Percentiles rank a stretch among this genome's conserved stretches.
Evolutionary conservation across 2,113 vertebrate species (phyloP).

Genomic region (Podocnemis expansa): DNA sequence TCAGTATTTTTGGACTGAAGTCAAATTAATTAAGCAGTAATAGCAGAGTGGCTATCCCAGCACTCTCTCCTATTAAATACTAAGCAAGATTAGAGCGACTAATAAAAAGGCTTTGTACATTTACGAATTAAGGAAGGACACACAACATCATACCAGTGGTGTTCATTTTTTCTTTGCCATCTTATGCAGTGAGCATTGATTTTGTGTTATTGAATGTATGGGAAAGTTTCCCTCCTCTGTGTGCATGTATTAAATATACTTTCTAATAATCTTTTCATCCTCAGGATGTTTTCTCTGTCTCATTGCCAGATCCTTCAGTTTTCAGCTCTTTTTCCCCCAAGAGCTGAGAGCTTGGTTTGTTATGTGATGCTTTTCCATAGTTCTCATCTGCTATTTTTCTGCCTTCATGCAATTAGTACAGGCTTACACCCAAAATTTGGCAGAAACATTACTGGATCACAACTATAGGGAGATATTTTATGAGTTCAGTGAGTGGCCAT

Average conservation of each 20-base stretch:
- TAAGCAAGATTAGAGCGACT: constrained; percentile 50
- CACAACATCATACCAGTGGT: constrained; percentile 22
- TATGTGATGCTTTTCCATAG: background rate
- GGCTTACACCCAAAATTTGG: fast-evolving
- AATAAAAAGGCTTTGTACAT: constrained; percentile 57
- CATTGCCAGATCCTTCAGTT: background rate
- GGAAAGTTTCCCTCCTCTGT: background rate
- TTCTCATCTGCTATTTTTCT: constrained; percentile 17
- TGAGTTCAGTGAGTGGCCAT: background rate
- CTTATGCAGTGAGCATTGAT: constrained; percentile 48
- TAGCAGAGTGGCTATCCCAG: constrained; percentile 64
- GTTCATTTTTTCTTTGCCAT: constrained; percentile 53
- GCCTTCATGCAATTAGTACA: background rate
- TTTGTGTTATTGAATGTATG: constrained; percentile 30
- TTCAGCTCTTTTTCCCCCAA: background rate
- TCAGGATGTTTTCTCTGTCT: background rate
- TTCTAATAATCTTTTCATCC: background rate
- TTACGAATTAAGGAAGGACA: constrained; percentile 54
- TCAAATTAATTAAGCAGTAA: constrained; percentile 73
- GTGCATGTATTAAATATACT: background rate
- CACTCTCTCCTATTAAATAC: constrained; percentile 64
- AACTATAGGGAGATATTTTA: background rate
- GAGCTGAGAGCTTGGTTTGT: background rate
- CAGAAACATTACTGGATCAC: fast-evolving
- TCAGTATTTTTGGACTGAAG: constrained; percentile 66